These are phyloP conservation scores for Mungos mungo DNA, from an alignment of 2,113 vertebrate species.

Conservation along the genomic window DNA sequence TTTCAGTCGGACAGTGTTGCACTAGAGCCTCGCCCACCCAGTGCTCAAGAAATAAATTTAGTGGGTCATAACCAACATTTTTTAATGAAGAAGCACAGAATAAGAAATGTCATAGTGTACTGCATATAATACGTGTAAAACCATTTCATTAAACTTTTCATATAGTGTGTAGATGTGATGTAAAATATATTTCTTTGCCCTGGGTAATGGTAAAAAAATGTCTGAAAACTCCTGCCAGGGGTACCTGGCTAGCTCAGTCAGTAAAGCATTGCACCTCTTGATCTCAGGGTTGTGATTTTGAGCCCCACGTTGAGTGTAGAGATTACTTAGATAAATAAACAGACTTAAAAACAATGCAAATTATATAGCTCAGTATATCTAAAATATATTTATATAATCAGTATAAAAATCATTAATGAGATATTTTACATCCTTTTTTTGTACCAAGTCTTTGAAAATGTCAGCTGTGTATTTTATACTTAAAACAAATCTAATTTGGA, in stretches of 20 bases:
- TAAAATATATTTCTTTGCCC: slow-evolving; percentile 5
- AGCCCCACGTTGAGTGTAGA: neutral
- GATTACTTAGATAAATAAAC: neutral
- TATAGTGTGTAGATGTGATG: neutral
- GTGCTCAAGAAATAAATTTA: slow-evolving; percentile 25
- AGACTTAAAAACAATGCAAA: neutral
- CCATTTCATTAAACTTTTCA: neutral
- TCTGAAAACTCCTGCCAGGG: neutral
- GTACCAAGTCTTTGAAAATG: neutral
- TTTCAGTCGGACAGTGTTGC: neutral
- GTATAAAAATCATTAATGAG: neutral
- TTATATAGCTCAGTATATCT: neutral
- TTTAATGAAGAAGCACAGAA: neutral
- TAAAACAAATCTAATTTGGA: slow-evolving; percentile 19
- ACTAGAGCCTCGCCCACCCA: neutral
- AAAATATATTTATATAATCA: neutral
- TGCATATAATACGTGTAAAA: neutral
- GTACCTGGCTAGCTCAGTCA: neutral
- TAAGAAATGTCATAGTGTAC: neutral
- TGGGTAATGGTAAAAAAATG: neutral
- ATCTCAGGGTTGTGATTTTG: neutral
- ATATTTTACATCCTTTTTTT: slow-evolving; percentile 1
- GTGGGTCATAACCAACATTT: neutral
- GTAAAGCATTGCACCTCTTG: neutral
- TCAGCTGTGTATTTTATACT: neutral